phyloP scores from a whole-genome alignment of 2,888 invertebrate species.

The Callosobruchus maculatus region DNA sequence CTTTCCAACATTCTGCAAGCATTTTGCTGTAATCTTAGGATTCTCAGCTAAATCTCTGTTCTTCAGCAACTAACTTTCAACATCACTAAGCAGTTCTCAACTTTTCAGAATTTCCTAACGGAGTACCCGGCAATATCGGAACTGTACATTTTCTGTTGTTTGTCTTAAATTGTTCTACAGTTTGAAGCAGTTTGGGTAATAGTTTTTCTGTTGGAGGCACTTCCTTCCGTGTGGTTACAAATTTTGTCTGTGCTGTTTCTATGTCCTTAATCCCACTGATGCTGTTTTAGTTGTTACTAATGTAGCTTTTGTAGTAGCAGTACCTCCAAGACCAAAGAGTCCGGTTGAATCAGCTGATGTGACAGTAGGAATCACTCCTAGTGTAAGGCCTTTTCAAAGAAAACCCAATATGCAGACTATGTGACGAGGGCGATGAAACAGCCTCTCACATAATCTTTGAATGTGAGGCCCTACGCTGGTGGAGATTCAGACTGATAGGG shows the following conservation, averaged over 20 bases:
- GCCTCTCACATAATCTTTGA: too few species aligned
- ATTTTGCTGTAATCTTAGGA: conserved; percentile 66
- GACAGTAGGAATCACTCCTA: too few species aligned
- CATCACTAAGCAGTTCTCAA: conserved; percentile 59
- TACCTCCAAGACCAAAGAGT: background rate
- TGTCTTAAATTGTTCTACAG: conserved; percentile 82
- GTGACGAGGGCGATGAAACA: too few species aligned
- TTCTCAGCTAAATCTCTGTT: conserved; percentile 60
- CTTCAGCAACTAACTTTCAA: conserved; percentile 60
- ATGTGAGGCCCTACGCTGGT: too few species aligned
- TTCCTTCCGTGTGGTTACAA: conserved; percentile 45
- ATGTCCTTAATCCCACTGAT: conserved; percentile 67
- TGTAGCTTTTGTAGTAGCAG: background rate
- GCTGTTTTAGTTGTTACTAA: conserved; percentile 8
- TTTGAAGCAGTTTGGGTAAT: conserved; percentile 72
- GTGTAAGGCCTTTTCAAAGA: too few species aligned
- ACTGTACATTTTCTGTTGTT: conserved; percentile 72
- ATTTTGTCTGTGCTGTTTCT: conserved; percentile 53
- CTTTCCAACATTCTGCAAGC: conserved; percentile 71
- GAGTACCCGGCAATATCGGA: conserved; percentile 48
- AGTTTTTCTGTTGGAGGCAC: conserved; percentile 61
- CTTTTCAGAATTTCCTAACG: conserved; percentile 59
- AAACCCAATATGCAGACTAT: too few species aligned
- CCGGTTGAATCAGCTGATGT: conserved; percentile 10
- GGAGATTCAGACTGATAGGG: too few species aligned